These are phyloP conservation scores for Pyralis farinalis DNA, from an alignment of 2,888 invertebrate species.

Conservation along the genomic window DNA sequence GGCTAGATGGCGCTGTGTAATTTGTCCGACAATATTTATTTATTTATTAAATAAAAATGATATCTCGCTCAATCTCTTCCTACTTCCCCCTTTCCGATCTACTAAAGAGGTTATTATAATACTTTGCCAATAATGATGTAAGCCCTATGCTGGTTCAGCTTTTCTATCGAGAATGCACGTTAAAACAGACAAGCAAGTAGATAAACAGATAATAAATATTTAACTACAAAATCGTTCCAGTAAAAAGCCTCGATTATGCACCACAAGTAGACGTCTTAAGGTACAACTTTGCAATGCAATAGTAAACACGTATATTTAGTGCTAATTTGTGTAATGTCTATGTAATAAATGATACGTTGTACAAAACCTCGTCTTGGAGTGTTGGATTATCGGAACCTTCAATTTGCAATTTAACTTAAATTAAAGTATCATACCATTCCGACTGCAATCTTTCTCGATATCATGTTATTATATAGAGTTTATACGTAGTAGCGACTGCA, in stretches of 20 bases:
- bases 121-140: too few relatives aligned
- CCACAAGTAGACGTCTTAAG: constrained; percentile 24
- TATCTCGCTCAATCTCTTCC: too few relatives aligned
- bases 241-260: constrained; percentile 3
- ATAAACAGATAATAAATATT: constrained; percentile 4
- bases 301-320: not conserved
- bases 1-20: too few relatives aligned
- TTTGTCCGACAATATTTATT: too few relatives aligned
- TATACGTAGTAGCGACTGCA: constrained; percentile 48
- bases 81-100: too few relatives aligned
- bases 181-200: too few relatives aligned
- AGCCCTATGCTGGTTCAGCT: too few relatives aligned
- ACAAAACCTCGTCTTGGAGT: constrained; percentile 31
- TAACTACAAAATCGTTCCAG: not conserved
- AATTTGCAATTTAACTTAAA: constrained; percentile 73
- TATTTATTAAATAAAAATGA: too few relatives aligned
- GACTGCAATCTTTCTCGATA: constrained; percentile 62
- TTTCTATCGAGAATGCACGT: too few relatives aligned
- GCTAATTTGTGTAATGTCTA: constrained; percentile 24
- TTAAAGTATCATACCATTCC: constrained; percentile 56
- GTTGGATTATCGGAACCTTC: constrained; percentile 54
- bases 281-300: constrained; percentile 14
- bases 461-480: constrained; percentile 52
- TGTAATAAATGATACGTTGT: constrained; percentile 22
- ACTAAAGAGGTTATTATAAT: too few relatives aligned